Base-by-base conservation (phyloP, 2,888 invertebrate species). In the Ophion ellenae region DNA sequence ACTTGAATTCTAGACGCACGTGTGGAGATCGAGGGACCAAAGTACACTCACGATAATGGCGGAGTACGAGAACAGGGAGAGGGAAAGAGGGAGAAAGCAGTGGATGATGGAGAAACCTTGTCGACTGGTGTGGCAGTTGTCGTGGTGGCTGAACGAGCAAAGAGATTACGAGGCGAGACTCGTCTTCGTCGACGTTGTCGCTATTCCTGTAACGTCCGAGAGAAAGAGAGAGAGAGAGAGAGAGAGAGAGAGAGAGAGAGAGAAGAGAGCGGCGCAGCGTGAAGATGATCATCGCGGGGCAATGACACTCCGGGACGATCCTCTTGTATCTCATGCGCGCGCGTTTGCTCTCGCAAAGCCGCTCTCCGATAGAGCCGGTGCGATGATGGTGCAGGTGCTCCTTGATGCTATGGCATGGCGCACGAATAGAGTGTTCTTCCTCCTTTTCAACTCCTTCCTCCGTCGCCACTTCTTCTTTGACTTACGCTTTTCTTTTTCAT, bases 171-270 rank as follows among this genome's bases (percentile, higher is more conserved):
- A 78, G 78, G 61, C 78, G 70, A 61, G 78, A 78, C 78, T 78
- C 24, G 67, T 78, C 69, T 32, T 53, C 66, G 75, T 75, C 64
- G 61, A 61, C 61, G 59, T 66, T 83, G 76, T 87, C 90, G 91
- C 91, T 91, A 91, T 91, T 91, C 90, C 90, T 90, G 91, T 91
- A 90, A 88, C 89, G 87, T 89, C 90, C 40, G 40, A 40, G 40
- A 76, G 71, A 80, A 59, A 77, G 78, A 32, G 40, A 40, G 40
- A 40, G 40, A 40, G 40, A 40, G 40, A 40, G 40, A 40, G 40
- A 40, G 40, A 40, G 88, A 90, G 24, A 76, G 71, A 80, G 66
- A 77, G 78, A 61, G 24, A n/a, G 17, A n/a, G 17, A 57, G 57
- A 14, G 89, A 20, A 71, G 71, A 76, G 61, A 77, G 78, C 32